Base-by-base conservation (phyloP, 2,113 vertebrate species). In the Carlito syrichta region DNA sequence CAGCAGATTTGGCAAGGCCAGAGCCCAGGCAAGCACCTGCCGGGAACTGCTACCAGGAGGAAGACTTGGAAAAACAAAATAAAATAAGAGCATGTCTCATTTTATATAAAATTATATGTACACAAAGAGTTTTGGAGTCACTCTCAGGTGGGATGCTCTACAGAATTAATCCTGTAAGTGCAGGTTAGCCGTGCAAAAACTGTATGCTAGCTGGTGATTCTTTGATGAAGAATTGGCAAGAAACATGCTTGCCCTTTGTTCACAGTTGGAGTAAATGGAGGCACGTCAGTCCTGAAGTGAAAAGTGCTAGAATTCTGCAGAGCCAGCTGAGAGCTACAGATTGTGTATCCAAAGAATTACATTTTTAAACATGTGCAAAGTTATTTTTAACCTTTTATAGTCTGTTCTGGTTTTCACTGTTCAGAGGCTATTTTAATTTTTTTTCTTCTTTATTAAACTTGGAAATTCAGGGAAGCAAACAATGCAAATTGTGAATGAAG, bases 371-470 rank as follows among this genome's bases (percentile, higher is more conserved):
- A 79, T 63, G 91, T 83, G 92, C 88, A 60, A 43, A 85, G 82
- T 93, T 94, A 97, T 96, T 96, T 96, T 95, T 95, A 97, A 95
- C 94, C 92, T 95, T 94, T 97, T 76, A 94, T 27, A 66, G 73
- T 93, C 96, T 77, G 96, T 77, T 93, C 71, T 94, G 56, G 58
- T 93, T 87, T 95, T 76, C 94, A 78, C 85, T 83, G 19, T 82
- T 85, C 43, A 50, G 63, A 95, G 63, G 25, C 52, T 86, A 85
- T 92, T 89, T 86, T 94, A 86, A 93, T 56, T 25, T 48, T 45
- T 73, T 91, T 79, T 10, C 66, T 89, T 76, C 63, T 74, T 81
- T 73, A 60, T 93, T 88, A 78, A 84, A 45, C 69, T 40, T 77
- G 32, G 48, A 96, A 81, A 86, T 50, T 10, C 23, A 48, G 43